Base-by-base conservation (phyloP, 2,797 vertebrate genomes). In the Neoniphon sammara region DNA sequence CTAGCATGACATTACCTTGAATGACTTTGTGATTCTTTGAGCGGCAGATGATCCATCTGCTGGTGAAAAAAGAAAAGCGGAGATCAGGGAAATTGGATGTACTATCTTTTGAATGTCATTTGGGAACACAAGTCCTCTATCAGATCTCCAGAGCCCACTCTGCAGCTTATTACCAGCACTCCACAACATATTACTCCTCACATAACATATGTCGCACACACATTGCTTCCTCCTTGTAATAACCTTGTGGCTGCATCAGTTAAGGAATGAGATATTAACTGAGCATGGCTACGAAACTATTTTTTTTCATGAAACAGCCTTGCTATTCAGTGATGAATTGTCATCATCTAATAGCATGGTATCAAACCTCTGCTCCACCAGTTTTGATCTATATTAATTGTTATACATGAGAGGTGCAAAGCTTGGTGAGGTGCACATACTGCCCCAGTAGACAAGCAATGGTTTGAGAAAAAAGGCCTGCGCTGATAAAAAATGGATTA, bases 181-280 rank as follows among this genome's bases (percentile, higher is more conserved):
- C 2, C 20, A 18, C 65, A 73, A 64, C 62, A 66, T 64, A 70
- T 83, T 54, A 69, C 61, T 17, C 42, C 56, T 44, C 46, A 61
- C 21, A 54, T 73, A 44, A 44, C 76, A 69, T 34, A 65, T 63
- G 18, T 61, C 66, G 17, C 63, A 66, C 11, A 49, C 65, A 56
- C 59, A 56, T 53, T 14, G 25, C 63, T 34, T 9, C 18, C 59
- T 57, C 53, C 75, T 54, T 74, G 54, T 62, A 80, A 73, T 50
- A 85, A 88, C 68, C 82, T 88, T 69, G 70, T 39, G 53, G 23
- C 56, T 23, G n/a, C 34, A 69, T 57, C 61, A 70, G 58, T 70
- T 27, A 66, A 65, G 66, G 31, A 85, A 21, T 75, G 44, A 84
- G 56, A 81, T 50, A 55, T 84, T 49, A 82, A 77, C 36, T n/a